These are phyloP conservation scores for Echiichthys vipera DNA, from an alignment of 2,797 vertebrate species.

Conservation along the genomic window DNA sequence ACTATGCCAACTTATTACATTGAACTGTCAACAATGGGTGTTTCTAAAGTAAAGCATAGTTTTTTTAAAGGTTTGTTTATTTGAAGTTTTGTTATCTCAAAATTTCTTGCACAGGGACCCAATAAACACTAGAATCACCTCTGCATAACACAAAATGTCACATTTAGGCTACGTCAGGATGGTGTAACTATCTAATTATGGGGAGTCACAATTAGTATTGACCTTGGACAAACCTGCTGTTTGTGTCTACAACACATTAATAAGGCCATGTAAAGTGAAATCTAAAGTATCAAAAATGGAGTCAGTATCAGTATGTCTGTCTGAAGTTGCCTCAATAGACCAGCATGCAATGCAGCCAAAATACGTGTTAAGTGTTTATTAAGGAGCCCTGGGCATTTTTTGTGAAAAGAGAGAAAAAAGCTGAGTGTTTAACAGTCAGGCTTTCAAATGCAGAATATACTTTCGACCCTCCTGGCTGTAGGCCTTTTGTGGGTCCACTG, in stretches of 20 bases:
- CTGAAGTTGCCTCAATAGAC: background rate
- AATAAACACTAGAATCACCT: too few relatives aligned
- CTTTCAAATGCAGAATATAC: background rate
- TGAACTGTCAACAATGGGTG: too few relatives aligned
- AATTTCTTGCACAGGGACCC: too few relatives aligned
- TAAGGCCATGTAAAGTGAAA: background rate
- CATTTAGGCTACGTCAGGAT: background rate
- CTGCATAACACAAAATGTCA: too few relatives aligned
- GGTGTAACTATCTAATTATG: background rate
- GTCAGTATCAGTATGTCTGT: background rate
- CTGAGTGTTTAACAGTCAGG: background rate
- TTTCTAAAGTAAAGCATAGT: too few relatives aligned
- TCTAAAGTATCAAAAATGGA: background rate
- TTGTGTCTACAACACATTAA: background rate
- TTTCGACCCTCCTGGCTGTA: background rate
- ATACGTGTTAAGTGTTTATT: background rate
- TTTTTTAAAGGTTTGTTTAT: too few relatives aligned
- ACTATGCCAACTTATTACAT: too few relatives aligned
- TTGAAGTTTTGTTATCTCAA: too few relatives aligned
- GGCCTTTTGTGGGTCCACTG: background rate
- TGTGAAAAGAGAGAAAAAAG: background rate
- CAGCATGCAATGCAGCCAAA: slow-evolving; percentile 8
- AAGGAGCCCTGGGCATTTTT: background rate
- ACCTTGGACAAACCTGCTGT: background rate
- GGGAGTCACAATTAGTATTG: background rate